Evolutionary conservation across 2,797 vertebrate species (phyloP).

Genomic region (Rhynchotus rufescens): DNA sequence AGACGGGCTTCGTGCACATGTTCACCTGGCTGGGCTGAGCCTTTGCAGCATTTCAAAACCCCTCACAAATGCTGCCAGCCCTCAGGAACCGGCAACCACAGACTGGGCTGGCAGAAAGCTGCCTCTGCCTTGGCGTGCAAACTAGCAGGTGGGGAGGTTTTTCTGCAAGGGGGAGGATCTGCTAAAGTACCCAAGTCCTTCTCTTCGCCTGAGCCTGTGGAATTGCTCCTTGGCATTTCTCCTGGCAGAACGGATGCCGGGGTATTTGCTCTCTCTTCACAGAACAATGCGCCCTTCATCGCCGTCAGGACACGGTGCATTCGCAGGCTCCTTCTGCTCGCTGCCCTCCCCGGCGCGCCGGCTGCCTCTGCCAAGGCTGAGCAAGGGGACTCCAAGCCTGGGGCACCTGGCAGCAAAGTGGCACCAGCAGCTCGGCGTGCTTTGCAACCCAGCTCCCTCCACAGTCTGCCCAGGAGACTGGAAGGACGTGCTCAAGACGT

Average conservation of each 20-base stretch:
- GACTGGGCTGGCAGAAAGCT: not conserved
- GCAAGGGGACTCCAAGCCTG: not conserved
- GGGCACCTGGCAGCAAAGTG: no score
- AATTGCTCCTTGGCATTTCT: accelerated
- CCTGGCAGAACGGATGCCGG: not conserved
- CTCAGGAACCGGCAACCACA: accelerated
- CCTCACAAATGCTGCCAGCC: not conserved
- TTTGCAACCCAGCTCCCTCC: not conserved
- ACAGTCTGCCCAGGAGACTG: not conserved
- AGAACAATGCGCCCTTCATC: not conserved
- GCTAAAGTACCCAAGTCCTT: not conserved
- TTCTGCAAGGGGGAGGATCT: not conserved
- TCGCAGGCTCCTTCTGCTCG: not conserved
- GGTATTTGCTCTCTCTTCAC: not conserved
- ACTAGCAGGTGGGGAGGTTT: not conserved
- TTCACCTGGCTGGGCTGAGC: conserved; percentile 10
- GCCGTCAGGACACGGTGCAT: not conserved
- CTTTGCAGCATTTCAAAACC: not conserved
- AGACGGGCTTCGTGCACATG: not conserved
- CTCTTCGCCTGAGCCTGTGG: not conserved
- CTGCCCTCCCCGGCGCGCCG: not conserved
- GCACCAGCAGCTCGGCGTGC: not conserved
- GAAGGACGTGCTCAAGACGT: not conserved
- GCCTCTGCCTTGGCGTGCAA: not conserved
- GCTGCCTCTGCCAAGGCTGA: not conserved